A percentile compares a stretch with the other conserved stretches of the same genome.
phyloP scores from a whole-genome alignment of 2,797 vertebrate species.

The Chrosomus eos region DNA sequence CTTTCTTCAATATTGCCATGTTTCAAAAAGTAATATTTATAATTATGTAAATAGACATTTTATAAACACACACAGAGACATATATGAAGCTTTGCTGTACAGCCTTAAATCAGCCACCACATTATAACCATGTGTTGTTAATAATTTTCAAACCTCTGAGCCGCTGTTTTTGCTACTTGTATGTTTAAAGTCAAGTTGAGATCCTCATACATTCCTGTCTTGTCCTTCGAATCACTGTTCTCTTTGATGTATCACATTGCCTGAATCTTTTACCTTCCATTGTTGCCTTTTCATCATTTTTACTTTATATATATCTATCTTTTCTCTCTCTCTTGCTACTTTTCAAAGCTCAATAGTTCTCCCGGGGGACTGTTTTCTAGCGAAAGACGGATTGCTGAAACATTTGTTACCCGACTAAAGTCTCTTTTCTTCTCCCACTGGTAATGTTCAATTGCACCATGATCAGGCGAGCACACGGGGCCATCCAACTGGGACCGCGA shows the following conservation, averaged over 20 bases:
- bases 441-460: constrained; percentile 28
- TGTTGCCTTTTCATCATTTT: constrained; percentile 43
- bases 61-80: too few species aligned
- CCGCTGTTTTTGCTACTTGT: not conserved
- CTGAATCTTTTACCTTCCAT: constrained; percentile 30
- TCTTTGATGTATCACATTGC: constrained; percentile 43
- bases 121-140: not conserved
- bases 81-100: not conserved
- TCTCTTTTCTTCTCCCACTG: constrained; percentile 46
- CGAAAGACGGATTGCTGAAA: constrained; percentile 46
- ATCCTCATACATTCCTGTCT: constrained; percentile 29
- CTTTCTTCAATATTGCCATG: not conserved
- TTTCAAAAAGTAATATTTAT: not conserved
- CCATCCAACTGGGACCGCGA: constrained; percentile 19
- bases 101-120: not conserved
- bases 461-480: constrained; percentile 34
- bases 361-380: constrained; percentile 45
- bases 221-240: constrained; percentile 25
- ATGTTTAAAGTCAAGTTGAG: constrained; percentile 10
- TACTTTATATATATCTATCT: not conserved
- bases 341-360: constrained; percentile 32
- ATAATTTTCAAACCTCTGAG: not conserved
- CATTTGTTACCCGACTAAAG: constrained; percentile 48
- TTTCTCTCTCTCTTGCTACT: constrained; percentile 24
- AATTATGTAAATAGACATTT: not conserved